A percentile compares a stretch with the other conserved stretches of the same genome.
These are phyloP conservation scores for Caenorhabditis afra DNA, from an alignment of 2,888 invertebrate species.

Conservation along the genomic window DNA sequence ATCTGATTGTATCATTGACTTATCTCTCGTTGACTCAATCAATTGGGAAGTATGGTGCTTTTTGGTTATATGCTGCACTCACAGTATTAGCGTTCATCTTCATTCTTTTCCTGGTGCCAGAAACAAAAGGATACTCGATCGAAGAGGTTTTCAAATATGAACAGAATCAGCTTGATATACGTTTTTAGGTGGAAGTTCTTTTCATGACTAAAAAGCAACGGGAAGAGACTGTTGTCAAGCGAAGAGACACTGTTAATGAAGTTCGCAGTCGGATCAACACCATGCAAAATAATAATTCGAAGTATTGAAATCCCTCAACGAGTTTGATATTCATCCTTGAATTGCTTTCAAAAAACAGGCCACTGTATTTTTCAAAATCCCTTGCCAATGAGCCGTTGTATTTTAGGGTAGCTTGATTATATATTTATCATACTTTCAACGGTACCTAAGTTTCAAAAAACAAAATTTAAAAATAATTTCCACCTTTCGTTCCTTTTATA, in stretches of 20 bases:
- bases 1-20: conserved; percentile 83
- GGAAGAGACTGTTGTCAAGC: conserved; percentile 2
- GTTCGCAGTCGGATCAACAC: conserved; percentile 49
- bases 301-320: neutral
- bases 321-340: conserved; percentile 7
- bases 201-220: conserved; percentile 55
- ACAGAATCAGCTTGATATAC: neutral
- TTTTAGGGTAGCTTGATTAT: too few species aligned
- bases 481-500: too few species aligned
- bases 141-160: conserved; percentile 82
- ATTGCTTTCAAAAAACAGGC: too few species aligned
- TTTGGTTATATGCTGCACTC: conserved; percentile 83
- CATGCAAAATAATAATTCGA: neutral
- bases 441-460: too few species aligned
- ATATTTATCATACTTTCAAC: too few species aligned
- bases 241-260: conserved; percentile 39
- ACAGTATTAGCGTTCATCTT: conserved; percentile 82
- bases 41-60: conserved; percentile 79
- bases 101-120: conserved; percentile 82
- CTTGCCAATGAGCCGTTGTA: too few species aligned
- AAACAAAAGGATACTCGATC: conserved; percentile 83
- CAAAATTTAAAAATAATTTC: too few species aligned
- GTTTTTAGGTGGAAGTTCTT: conserved; percentile 52
- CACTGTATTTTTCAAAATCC: too few species aligned
- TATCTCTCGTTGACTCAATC: conserved; percentile 81